Evolutionary conservation across 2,113 vertebrate species (phyloP).

Genomic region (Argyrosomus japonicus): DNA sequence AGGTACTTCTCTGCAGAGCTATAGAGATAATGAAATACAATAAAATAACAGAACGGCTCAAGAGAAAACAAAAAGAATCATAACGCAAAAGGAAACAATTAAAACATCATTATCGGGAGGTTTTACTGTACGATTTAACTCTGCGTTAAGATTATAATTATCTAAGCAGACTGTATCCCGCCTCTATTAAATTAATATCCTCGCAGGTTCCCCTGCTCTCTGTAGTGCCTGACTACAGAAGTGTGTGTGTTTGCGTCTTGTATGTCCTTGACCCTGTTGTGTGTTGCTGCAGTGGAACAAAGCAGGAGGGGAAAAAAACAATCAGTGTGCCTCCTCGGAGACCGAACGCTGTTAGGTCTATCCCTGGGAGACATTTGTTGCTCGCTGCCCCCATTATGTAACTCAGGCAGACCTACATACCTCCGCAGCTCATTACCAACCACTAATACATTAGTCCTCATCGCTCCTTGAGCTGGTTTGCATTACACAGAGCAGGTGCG

Average conservation of each 20-base stretch:
- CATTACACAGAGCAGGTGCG: conserved; percentile 32
- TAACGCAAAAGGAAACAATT: not conserved
- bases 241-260: conserved; percentile 26
- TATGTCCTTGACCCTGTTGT: conserved; percentile 32
- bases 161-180: not conserved
- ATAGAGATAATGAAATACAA: not conserved
- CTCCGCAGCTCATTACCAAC: conserved; percentile 46
- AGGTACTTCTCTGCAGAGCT: not conserved
- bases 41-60: too few relatives aligned
- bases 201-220: not conserved
- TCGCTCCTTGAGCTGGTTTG: conserved; percentile 6
- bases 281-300: conserved; percentile 29
- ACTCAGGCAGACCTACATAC: conserved; percentile 40
- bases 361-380: conserved; percentile 46
- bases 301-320: conserved; percentile 34
- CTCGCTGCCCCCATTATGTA: conserved; percentile 48
- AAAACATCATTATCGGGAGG: not conserved
- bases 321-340: conserved; percentile 58
- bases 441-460: conserved; percentile 8
- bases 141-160: not conserved
- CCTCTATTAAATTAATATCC: not conserved
- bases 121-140: not conserved
- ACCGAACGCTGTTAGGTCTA: conserved; percentile 28
- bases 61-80: not conserved
- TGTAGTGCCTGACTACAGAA: not conserved